Percentiles rank a stretch among this genome's conserved stretches.
These are phyloP conservation scores for Danionella cerebrum DNA, from an alignment of 2,113 vertebrate species.

Conservation along the genomic window DNA sequence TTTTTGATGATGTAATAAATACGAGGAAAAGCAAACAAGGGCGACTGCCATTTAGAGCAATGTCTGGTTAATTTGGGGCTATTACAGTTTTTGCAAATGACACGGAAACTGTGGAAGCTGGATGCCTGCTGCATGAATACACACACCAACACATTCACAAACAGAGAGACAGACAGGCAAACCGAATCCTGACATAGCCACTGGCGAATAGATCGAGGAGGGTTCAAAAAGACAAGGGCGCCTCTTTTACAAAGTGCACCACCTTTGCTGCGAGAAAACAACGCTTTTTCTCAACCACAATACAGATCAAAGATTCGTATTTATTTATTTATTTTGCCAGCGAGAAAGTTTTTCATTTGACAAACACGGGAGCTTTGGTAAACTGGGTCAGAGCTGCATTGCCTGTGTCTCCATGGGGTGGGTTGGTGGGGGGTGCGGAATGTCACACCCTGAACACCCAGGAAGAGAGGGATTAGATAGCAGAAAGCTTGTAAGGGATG, in stretches of 20 bases:
- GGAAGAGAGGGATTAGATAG: constrained; percentile 39
- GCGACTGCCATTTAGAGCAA: background rate
- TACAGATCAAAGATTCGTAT: constrained; percentile 56
- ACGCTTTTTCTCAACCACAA: constrained; percentile 50
- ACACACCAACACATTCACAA: background rate
- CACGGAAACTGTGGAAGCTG: background rate
- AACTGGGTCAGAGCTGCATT: constrained; percentile 56
- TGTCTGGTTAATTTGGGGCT: background rate
- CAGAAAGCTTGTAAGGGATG: constrained; percentile 33
- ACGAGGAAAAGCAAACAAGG: background rate
- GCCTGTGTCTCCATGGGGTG: constrained; percentile 28
- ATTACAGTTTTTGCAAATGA: background rate
- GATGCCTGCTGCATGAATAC: background rate
- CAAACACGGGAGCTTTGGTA: constrained; percentile 49
- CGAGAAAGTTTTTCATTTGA: constrained; percentile 41
- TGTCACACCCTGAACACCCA: constrained; percentile 39
- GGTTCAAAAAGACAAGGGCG: constrained; percentile 46
- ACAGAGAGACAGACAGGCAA: constrained; percentile 8
- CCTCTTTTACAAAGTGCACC: constrained; percentile 38
- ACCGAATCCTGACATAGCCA: constrained; percentile 28
- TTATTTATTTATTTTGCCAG: constrained; percentile 16
- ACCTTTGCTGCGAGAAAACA: constrained; percentile 60
- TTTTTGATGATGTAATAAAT: background rate
- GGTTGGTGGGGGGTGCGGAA: constrained; percentile 18
- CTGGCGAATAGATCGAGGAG: constrained; percentile 36